Evolutionary conservation across 2,888 invertebrate genomes (phyloP).

Genomic region (Mechanitis messenoides): DNA sequence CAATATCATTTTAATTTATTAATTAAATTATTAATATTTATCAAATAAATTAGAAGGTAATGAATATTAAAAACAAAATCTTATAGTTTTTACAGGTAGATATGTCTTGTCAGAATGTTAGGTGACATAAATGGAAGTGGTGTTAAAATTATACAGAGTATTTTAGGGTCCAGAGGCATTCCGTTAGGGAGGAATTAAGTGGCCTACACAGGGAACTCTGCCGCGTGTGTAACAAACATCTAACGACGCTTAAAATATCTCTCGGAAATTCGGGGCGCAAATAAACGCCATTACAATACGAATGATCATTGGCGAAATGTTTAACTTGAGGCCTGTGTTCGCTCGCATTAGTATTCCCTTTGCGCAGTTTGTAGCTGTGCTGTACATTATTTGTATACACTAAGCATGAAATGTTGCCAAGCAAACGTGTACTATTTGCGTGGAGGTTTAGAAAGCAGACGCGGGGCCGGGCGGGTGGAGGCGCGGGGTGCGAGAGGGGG

Average conservation of each 20-base stretch:
- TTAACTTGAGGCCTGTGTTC: constrained; percentile 49
- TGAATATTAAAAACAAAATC: too few relatives aligned
- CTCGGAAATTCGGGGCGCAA: constrained; percentile 25
- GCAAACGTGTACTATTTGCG: constrained; percentile 75
- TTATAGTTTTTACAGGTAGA: too few relatives aligned
- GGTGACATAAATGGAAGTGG: too few relatives aligned
- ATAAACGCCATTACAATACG: constrained; percentile 41
- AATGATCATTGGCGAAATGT: constrained; percentile 51
- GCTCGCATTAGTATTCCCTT: constrained; percentile 66
- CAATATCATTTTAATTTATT: neutral
- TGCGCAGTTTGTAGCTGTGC: constrained; percentile 65
- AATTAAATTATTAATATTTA: neutral
- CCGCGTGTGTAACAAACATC: constrained; percentile 21
- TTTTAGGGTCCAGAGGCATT: neutral
- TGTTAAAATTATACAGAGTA: too few relatives aligned
- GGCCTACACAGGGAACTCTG: neutral
- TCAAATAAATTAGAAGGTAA: neutral
- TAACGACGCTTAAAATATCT: constrained; percentile 24
- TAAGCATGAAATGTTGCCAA: constrained; percentile 77
- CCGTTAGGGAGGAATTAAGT: neutral
- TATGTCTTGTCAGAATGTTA: too few relatives aligned
- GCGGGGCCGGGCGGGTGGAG: constrained; percentile 43
- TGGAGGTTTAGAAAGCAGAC: constrained; percentile 73
- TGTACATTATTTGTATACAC: constrained; percentile 74
- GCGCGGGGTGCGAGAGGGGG: constrained; percentile 57